These are phyloP conservation scores for Magallana angulata DNA, from an alignment of 1,140 invertebrate species.

Conservation along the genomic window DNA sequence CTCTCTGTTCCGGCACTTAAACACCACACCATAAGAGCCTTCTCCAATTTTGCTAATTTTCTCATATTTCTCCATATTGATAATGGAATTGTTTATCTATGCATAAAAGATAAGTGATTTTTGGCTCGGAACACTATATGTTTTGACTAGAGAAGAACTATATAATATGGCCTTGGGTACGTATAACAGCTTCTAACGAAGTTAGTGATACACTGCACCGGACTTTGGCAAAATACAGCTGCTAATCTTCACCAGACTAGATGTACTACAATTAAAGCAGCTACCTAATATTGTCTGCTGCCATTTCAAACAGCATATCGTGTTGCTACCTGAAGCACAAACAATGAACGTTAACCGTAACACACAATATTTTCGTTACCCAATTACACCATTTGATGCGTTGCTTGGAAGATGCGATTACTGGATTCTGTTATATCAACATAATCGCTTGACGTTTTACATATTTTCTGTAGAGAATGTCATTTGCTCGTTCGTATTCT, in stretches of 20 bases:
- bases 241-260: neutral
- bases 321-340: slow-evolving; percentile 30
- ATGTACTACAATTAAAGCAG: slow-evolving; percentile 9
- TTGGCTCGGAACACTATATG: slow-evolving; percentile 34
- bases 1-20: slow-evolving; percentile 98
- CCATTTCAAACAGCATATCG: slow-evolving; percentile 9
- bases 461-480: slow-evolving; percentile 17
- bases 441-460: slow-evolving; percentile 38
- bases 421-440: neutral
- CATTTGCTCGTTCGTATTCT: slow-evolving; percentile 17
- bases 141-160: slow-evolving; percentile 31
- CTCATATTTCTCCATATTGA: slow-evolving; percentile 97
- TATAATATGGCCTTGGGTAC: slow-evolving; percentile 43
- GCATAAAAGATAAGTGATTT: slow-evolving; percentile 39
- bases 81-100: slow-evolving; percentile 40
- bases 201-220: slow-evolving; percentile 36
- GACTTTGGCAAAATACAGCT: slow-evolving; percentile 50
- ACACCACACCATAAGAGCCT: slow-evolving; percentile 98
- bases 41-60: slow-evolving; percentile 97
- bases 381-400: neutral
- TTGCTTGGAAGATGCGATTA: neutral
- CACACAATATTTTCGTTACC: slow-evolving; percentile 24
- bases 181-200: slow-evolving; percentile 49
- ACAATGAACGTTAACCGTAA: slow-evolving; percentile 24
- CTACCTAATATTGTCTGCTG: neutral